Conservation (phyloP, 2,888 invertebrate species). For the Cantharis lateralis region DNA sequence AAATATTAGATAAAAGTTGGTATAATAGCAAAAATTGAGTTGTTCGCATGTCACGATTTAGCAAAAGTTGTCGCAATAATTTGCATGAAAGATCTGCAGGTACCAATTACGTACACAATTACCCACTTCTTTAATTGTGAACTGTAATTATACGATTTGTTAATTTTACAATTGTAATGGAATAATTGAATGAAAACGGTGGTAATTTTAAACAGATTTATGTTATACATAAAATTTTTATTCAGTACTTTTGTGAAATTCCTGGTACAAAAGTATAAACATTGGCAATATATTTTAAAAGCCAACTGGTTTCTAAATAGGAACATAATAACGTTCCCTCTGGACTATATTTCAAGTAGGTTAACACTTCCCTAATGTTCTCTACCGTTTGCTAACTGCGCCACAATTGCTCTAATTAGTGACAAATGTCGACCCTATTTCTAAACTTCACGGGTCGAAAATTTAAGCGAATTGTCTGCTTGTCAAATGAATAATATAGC, state of each 20-base stretch:
- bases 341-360: conserved; percentile 44
- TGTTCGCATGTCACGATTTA: conserved; percentile 11
- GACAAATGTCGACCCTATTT: conserved; percentile 47
- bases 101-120: not conserved
- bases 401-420: conserved; percentile 55
- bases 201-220: not conserved
- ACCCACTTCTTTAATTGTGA: not conserved
- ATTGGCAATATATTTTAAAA: not conserved
- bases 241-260: not conserved
- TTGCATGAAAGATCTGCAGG: not conserved
- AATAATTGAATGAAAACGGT: not conserved
- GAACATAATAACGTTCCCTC: conserved; percentile 43
- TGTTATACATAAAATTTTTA: not conserved
- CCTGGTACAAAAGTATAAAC: not conserved
- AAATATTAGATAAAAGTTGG: conserved; percentile 10
- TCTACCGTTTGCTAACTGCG: conserved; percentile 44
- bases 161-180: not conserved
- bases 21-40: conserved; percentile 16
- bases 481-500: conserved; percentile 17
- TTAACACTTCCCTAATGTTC: conserved; percentile 51
- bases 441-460: conserved; percentile 45
- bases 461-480: conserved; percentile 21
- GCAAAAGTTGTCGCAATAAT: conserved; percentile 4
- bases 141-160: not conserved
- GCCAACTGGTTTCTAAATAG: conserved; percentile 40